Evolutionary conservation across 2,797 vertebrate species (phyloP).

Genomic region (Enteromius fasciolatus): DNA sequence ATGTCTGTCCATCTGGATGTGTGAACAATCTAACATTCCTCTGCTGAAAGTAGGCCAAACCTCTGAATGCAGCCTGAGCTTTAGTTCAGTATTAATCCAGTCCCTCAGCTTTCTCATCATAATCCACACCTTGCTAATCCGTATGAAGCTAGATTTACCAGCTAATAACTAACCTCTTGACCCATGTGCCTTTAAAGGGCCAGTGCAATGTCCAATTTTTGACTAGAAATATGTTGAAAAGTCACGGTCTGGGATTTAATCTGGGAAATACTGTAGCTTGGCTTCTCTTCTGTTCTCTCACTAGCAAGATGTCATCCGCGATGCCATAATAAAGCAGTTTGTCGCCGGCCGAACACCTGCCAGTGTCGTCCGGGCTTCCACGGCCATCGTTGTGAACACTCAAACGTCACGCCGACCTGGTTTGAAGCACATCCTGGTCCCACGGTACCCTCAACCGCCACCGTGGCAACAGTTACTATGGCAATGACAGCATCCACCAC

Average conservation of each 20-base stretch:
- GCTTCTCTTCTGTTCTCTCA: not conserved
- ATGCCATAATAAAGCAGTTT: conserved; percentile 60
- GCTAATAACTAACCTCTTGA: conserved; percentile 18
- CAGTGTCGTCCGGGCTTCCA: conserved; percentile 57
- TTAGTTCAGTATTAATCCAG: not conserved
- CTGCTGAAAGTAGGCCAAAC: conserved; percentile 17
- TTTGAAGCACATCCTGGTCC: conserved; percentile 9
- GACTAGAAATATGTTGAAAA: not conserved
- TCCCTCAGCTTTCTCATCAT: conserved; percentile 33
- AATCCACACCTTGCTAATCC: conserved; percentile 43
- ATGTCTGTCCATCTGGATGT: conserved; percentile 5
- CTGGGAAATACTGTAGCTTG: not conserved
- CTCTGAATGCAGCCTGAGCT: not conserved
- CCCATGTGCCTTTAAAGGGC: conserved; percentile 29
- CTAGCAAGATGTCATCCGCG: conserved; percentile 61
- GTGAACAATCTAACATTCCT: conserved; percentile 1
- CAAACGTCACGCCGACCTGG: not conserved
- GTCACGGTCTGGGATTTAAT: not conserved
- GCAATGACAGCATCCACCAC: not conserved
- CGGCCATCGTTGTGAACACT: conserved; percentile 59
- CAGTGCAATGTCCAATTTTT: not conserved
- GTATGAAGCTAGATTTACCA: conserved; percentile 6
- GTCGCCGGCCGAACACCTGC: conserved; percentile 55
- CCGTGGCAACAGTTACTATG: not conserved
- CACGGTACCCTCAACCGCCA: not conserved